These are phyloP conservation scores for Cephus cinctus DNA, from an alignment of 1,140 invertebrate species.

Conservation along the genomic window DNA sequence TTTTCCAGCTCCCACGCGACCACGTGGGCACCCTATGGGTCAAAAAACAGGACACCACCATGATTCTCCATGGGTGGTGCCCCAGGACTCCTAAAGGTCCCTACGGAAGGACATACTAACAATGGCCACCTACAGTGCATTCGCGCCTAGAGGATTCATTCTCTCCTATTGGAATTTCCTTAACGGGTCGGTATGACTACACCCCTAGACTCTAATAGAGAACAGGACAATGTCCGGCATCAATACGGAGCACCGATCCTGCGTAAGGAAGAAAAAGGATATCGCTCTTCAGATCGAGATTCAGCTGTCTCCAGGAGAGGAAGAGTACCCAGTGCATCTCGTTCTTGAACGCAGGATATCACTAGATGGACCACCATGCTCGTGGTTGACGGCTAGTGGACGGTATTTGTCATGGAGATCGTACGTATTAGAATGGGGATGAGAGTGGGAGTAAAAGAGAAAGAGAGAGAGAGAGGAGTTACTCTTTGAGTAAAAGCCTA, in stretches of 20 bases:
- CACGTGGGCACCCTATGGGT: too few relatives aligned
- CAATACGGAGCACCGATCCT: too few relatives aligned
- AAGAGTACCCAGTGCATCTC: too few relatives aligned
- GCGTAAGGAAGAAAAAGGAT: not conserved
- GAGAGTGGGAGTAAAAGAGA: not conserved
- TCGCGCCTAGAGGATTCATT: conserved; percentile 22
- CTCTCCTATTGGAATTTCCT: conserved; percentile 14
- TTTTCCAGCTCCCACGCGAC: not conserved
- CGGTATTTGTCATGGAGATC: conserved; percentile 34
- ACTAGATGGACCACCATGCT: conserved; percentile 24
- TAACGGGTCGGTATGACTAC: too few relatives aligned
- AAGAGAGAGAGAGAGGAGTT: conserved; percentile 1
- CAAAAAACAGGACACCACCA: too few relatives aligned
- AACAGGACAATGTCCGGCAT: too few relatives aligned
- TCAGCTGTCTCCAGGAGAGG: not conserved
- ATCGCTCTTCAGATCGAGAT: not conserved
- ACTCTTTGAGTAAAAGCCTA: too few relatives aligned
- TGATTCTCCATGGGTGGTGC: too few relatives aligned
- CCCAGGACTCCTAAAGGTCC: not conserved
- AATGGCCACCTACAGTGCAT: conserved; percentile 29
- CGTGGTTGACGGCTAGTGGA: not conserved
- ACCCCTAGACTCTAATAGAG: too few relatives aligned
- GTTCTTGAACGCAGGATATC: conserved; percentile 19
- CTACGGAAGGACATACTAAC: conserved; percentile 12
- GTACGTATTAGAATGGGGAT: conserved; percentile 23